Evolutionary conservation across 2,797 vertebrate genomes (phyloP).

Genomic region (Cossypha heuglini): DNA sequence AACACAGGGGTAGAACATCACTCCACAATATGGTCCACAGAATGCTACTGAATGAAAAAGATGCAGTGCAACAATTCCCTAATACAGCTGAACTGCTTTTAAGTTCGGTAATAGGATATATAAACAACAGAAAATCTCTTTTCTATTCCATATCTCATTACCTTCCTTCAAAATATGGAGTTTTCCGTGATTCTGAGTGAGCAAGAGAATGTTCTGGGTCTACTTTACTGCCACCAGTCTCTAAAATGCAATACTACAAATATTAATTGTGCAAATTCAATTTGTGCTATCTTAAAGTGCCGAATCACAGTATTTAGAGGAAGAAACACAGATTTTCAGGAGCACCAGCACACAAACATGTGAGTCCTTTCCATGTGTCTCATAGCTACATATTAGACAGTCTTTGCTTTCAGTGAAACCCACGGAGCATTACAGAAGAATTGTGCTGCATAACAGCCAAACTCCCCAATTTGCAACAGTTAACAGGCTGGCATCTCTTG

Average conservation of each 20-base stretch:
- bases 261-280: neutral
- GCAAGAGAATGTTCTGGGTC: neutral
- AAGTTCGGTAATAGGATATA: neutral
- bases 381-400: neutral
- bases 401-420: neutral
- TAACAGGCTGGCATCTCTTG: neutral
- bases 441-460: neutral
- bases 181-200: neutral
- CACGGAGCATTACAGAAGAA: rapidly evolving
- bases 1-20: neutral
- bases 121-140: neutral
- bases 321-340: neutral
- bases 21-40: neutral
- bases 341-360: neutral
- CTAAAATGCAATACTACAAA: neutral
- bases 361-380: rapidly evolving
- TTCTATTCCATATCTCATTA: neutral
- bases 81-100: neutral
- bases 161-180: neutral
- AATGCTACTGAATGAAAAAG: neutral
- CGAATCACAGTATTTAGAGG: neutral
- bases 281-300: neutral
- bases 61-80: neutral
- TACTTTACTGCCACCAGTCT: neutral
- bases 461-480: neutral